Evolutionary conservation across 2,888 invertebrate genomes (phyloP).

Genomic region (Cheilosia pagana): DNA sequence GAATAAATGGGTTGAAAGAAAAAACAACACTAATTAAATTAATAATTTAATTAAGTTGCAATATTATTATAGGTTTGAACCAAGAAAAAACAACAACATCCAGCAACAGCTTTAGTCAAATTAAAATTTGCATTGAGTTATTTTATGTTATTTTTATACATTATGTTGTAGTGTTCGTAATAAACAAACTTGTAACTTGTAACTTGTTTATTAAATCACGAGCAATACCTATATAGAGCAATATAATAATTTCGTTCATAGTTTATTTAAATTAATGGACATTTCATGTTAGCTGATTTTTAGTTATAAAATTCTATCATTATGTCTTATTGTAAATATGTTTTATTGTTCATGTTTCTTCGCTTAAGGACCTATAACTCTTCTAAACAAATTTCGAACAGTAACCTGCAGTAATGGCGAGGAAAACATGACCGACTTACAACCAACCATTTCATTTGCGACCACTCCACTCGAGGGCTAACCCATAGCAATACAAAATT

Average conservation of each 20-base stretch:
- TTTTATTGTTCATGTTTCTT: constrained; percentile 24
- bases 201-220: constrained; percentile 14
- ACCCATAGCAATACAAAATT: constrained; percentile 30
- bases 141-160: background rate
- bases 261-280: background rate
- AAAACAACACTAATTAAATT: constrained; percentile 6
- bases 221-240: constrained; percentile 27
- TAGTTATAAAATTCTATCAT: background rate
- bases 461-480: constrained; percentile 1
- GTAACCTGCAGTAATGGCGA: background rate
- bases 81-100: constrained; percentile 16
- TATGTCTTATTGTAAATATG: constrained; percentile 34
- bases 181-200: constrained; percentile 2
- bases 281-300: background rate
- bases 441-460: background rate
- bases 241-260: constrained; percentile 41
- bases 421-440: background rate
- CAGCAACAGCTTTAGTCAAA: constrained; percentile 58
- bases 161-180: background rate
- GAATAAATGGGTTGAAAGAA: constrained; percentile 76
- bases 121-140: constrained; percentile 49
- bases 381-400: background rate
- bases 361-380: background rate
- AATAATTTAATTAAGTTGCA: constrained; percentile 42
- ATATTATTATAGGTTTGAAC: constrained; percentile 1